These are phyloP conservation scores for Cuniculus paca DNA, from an alignment of 2,797 vertebrate genomes.

Conservation along the genomic window DNA sequence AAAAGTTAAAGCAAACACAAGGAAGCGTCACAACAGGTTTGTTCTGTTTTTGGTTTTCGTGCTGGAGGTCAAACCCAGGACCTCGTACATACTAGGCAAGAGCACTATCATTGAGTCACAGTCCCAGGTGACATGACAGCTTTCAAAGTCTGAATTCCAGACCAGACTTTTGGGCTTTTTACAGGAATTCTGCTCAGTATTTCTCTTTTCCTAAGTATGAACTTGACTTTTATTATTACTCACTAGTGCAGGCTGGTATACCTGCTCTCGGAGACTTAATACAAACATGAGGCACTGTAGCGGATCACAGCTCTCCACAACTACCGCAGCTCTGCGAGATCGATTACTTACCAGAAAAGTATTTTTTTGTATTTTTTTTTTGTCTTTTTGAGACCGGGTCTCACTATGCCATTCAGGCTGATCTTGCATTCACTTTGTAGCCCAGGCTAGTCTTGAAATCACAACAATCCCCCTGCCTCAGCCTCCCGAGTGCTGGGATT, in stretches of 20 bases:
- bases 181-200: background rate
- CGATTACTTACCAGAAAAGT: background rate
- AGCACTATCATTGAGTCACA: background rate
- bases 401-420: too few relatives aligned
- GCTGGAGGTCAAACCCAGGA: background rate
- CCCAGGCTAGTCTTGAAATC: too few relatives aligned
- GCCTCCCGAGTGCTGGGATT: too few relatives aligned
- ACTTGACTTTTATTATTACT: background rate
- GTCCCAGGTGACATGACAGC: background rate
- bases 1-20: background rate
- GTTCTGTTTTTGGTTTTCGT: background rate
- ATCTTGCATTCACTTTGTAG: too few relatives aligned
- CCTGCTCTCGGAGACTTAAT: background rate
- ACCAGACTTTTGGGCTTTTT: background rate
- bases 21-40: background rate
- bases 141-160: background rate
- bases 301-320: background rate
- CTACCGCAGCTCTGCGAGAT: background rate
- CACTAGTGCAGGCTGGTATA: rapidly evolving
- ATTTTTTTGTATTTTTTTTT: too few relatives aligned
- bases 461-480: too few relatives aligned
- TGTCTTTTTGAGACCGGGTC: too few relatives aligned
- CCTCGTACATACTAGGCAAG: background rate
- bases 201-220: background rate
- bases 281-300: background rate